Percentiles rank a stretch among this genome's conserved stretches.
These are phyloP conservation scores for Barypeithes pellucidus DNA, from an alignment of 2,888 invertebrate species.

Conservation along the genomic window DNA sequence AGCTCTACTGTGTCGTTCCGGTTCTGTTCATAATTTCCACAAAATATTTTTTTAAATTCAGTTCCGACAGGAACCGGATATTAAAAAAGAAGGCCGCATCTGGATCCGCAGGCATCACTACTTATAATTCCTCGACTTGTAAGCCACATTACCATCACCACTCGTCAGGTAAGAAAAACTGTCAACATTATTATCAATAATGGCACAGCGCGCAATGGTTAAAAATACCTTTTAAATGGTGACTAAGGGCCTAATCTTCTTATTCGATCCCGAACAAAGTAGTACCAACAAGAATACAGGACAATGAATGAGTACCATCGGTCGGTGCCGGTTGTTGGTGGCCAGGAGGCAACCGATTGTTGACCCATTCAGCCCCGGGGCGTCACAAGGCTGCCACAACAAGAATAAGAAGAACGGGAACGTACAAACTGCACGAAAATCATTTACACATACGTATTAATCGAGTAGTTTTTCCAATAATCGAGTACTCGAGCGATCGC, in stretches of 20 bases:
- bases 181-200: not conserved
- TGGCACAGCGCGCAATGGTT: not conserved
- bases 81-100: too few species aligned
- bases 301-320: slow-evolving; percentile 50
- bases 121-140: too few species aligned
- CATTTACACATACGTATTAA: not conserved
- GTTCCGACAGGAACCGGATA: too few species aligned
- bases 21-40: too few species aligned
- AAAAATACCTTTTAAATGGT: slow-evolving; percentile 11
- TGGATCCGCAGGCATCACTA: too few species aligned
- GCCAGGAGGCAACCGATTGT: slow-evolving; percentile 50
- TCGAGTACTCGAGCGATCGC: too few species aligned
- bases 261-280: slow-evolving; percentile 31
- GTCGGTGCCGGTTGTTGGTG: slow-evolving; percentile 47
- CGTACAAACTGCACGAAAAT: slow-evolving; percentile 32
- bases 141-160: too few species aligned
- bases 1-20: too few species aligned
- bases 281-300: slow-evolving; percentile 39
- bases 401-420: slow-evolving; percentile 37
- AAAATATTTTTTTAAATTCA: too few species aligned
- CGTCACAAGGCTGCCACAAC: slow-evolving; percentile 51
- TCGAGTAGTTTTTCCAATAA: too few species aligned
- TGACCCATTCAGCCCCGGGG: slow-evolving; percentile 50
- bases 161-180: not conserved
- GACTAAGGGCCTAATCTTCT: slow-evolving; percentile 11